These are phyloP conservation scores for Villa cingulata DNA, from an alignment of 2,888 invertebrate species.

Conservation along the genomic window DNA sequence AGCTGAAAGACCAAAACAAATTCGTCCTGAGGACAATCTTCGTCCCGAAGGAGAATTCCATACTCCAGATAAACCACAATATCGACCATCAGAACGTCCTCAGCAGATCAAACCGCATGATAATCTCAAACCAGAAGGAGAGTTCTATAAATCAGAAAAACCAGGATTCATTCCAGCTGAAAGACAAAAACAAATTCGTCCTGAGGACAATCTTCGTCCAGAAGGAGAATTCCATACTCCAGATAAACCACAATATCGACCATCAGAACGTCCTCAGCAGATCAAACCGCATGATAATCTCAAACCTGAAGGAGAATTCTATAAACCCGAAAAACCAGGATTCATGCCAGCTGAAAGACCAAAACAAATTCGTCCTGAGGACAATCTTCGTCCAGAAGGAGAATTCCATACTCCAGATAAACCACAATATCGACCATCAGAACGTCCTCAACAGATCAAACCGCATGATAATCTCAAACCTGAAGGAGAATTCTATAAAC, in stretches of 20 bases:
- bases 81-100: conserved; percentile 36
- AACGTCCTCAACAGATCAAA: conserved; percentile 17
- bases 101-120: conserved; percentile 36
- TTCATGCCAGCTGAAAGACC: conserved; percentile 29
- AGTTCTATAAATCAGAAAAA: conserved; percentile 31
- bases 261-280: conserved; percentile 40
- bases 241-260: conserved; percentile 30
- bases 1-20: conserved; percentile 34
- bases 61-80: conserved; percentile 31
- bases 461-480: conserved; percentile 37
- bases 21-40: conserved; percentile 40
- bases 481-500: conserved; percentile 42
- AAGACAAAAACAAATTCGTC: conserved; percentile 23
- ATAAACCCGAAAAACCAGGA: conserved; percentile 30
- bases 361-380: conserved; percentile 36
- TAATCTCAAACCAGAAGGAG: conserved; percentile 41
- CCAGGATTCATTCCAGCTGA: conserved; percentile 28
- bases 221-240: conserved; percentile 33
- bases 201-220: conserved; percentile 39
- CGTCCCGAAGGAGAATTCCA: conserved; percentile 38
- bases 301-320: conserved; percentile 37
- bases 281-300: conserved; percentile 38
- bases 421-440: conserved; percentile 8
- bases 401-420: conserved; percentile 20
- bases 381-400: conserved; percentile 42